These are phyloP conservation scores for Boulengeromyrus knoepffleri DNA, from an alignment of 2,113 vertebrate species.

Conservation along the genomic window DNA sequence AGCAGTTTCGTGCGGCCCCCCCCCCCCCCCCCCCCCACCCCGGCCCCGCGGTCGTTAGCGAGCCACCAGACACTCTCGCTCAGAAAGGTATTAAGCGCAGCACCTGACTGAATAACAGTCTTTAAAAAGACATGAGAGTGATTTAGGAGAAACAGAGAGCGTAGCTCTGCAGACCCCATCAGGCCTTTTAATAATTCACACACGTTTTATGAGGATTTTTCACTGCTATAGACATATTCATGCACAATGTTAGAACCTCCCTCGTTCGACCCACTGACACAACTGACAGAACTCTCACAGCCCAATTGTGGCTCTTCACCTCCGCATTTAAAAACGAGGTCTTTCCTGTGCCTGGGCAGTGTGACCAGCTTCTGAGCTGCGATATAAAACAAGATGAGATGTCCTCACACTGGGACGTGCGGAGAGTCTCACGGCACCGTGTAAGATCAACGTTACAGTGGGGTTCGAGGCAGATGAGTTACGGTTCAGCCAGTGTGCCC, in stretches of 20 bases:
- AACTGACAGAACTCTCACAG: background rate
- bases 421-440: background rate
- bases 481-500: background rate
- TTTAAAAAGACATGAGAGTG: conserved; percentile 15
- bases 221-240: background rate
- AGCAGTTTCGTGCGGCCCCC: too few species aligned
- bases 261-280: background rate
- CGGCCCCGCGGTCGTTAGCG: background rate
- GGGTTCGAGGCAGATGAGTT: background rate
- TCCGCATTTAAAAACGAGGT: background rate
- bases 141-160: conserved; percentile 9
- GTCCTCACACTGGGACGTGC: background rate
- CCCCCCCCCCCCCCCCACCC: too few species aligned
- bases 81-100: background rate
- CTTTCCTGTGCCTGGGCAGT: background rate
- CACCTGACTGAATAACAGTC: conserved; percentile 6
- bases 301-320: background rate
- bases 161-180: background rate
- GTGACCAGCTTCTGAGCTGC: too few species aligned
- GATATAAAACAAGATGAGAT: background rate
- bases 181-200: conserved; percentile 2
- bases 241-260: background rate
- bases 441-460: background rate
- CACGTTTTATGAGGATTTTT: conserved; percentile 12
- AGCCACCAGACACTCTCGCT: background rate